Percentiles rank a stretch among this genome's conserved stretches.
Conservation (phyloP, 1,140 invertebrate species). For the Daktulosphaira vitifoliae region DNA sequence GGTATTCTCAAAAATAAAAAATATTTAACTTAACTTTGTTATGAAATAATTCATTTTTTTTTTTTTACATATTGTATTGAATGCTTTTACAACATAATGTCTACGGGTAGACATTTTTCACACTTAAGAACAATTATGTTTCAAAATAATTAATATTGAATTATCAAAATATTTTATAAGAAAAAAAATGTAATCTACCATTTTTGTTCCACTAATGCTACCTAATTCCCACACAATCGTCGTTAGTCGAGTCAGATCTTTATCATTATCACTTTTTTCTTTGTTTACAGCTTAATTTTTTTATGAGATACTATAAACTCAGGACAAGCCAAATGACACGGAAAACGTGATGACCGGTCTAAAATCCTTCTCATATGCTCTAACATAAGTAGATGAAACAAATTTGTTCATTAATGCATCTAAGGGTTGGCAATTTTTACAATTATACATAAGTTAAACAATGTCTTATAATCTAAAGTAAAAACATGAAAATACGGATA, state of each 20-base stretch:
- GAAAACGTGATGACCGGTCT: conserved; percentile 18
- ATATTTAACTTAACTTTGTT: too few species aligned
- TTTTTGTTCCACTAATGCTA: background rate
- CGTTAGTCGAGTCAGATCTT: conserved; percentile 1
- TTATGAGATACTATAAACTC: background rate
- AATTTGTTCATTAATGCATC: background rate
- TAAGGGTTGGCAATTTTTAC: background rate
- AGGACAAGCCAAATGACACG: conserved; percentile 23
- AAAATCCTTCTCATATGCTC: conserved; percentile 1
- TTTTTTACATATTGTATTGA: too few species aligned
- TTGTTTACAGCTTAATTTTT: background rate
- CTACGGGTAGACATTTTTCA: too few species aligned
- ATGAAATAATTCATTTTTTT: too few species aligned
- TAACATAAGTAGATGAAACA: conserved; percentile 16
- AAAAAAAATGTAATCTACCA: too few species aligned
- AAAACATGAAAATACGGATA: background rate
- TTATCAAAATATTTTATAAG: too few species aligned
- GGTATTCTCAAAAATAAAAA: too few species aligned
- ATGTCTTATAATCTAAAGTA: conserved; percentile 1
- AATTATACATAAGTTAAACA: background rate
- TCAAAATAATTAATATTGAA: too few species aligned
- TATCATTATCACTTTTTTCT: conserved; percentile 4
- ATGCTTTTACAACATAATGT: too few species aligned
- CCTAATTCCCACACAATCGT: conserved; percentile 16
- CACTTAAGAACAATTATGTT: too few species aligned